Percentiles rank a stretch among this genome's conserved stretches.
These are phyloP conservation scores for Heliconius nattereri DNA, from an alignment of 1,140 invertebrate species.

Conservation along the genomic window DNA sequence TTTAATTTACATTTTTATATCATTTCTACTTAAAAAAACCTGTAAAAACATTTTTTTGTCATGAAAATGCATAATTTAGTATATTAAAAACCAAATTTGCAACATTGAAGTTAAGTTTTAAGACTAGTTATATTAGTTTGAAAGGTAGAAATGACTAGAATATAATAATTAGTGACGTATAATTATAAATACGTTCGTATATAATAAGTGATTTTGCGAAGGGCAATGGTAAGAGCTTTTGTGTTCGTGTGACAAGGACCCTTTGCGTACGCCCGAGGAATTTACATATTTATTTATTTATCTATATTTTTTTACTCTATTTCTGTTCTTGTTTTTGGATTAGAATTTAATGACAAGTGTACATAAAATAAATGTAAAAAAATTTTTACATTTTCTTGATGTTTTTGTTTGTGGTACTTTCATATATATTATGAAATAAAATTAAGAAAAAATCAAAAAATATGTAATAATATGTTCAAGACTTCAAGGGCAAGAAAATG, in stretches of 20 bases:
- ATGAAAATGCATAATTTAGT: no score
- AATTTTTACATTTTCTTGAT: no score
- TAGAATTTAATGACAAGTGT: not conserved
- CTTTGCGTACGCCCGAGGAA: conserved; percentile 4
- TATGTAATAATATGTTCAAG: no score
- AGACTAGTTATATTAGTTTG: no score
- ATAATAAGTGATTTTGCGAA: not conserved
- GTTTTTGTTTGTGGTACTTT: no score
- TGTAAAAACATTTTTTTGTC: not conserved
- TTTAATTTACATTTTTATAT: conserved; percentile 15
- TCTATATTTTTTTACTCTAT: not conserved
- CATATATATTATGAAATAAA: no score
- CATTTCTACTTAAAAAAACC: not conserved
- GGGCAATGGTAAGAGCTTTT: conserved; percentile 8
- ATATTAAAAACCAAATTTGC: no score
- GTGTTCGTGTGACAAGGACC: not conserved
- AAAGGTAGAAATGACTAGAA: not conserved
- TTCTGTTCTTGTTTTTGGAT: not conserved
- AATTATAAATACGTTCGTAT: not conserved
- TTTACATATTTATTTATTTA: not conserved
- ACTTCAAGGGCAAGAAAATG: no score
- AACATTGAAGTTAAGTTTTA: no score
- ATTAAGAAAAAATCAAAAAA: no score
- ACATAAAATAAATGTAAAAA: not conserved
- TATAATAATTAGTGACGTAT: not conserved